Evolutionary conservation across 2,888 invertebrate species (phyloP).

Genomic region (Scaeva pyrastri): DNA sequence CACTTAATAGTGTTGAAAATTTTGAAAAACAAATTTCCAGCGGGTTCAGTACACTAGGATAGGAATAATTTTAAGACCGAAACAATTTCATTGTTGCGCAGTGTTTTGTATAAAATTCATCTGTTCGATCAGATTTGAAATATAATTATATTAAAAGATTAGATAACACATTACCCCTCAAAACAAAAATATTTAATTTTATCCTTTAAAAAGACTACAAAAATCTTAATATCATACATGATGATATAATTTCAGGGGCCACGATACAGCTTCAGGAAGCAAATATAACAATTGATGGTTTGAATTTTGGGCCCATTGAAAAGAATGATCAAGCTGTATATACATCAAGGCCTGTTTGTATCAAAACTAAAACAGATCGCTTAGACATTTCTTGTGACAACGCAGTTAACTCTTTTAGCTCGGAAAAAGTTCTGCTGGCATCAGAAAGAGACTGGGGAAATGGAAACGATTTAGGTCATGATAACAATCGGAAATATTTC

Average conservation of each 20-base stretch:
- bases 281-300: neutral
- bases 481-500: slow-evolving; percentile 87
- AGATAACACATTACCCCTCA: no score
- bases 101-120: no score
- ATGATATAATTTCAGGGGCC: slow-evolving; percentile 7
- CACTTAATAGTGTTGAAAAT: no score
- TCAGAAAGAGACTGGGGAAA: slow-evolving; percentile 97
- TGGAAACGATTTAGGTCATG: slow-evolving; percentile 93
- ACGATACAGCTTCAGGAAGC: neutral
- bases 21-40: no score
- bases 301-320: neutral
- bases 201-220: no score
- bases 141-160: no score
- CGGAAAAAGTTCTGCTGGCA: slow-evolving; percentile 93
- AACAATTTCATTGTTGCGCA: no score
- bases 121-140: no score
- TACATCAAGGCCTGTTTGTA: slow-evolving; percentile 5
- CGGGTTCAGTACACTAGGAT: no score
- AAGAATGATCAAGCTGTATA: neutral
- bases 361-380: slow-evolving; percentile 84
- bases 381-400: slow-evolving; percentile 95
- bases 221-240: no score
- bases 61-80: no score
- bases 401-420: slow-evolving; percentile 96
- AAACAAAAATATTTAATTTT: no score